Conservation (phyloP, 2,797 vertebrate genomes). For the Falco peregrinus region DNA sequence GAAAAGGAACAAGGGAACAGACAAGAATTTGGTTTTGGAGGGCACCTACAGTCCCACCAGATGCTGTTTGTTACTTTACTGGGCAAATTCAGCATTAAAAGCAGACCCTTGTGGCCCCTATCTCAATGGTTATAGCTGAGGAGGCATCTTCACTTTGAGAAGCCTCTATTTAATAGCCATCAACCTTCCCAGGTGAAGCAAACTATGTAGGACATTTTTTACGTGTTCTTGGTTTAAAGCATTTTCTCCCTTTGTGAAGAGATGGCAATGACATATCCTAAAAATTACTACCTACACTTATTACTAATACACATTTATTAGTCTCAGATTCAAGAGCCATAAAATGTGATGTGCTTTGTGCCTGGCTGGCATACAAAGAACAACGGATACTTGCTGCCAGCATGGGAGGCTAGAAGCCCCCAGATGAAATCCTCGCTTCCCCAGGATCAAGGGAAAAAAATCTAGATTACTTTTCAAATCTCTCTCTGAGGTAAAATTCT, state of each 20-base stretch:
- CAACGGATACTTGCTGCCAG: background rate
- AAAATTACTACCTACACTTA: background rate
- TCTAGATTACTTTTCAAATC: background rate
- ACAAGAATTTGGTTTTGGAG: background rate
- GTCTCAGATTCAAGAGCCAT: background rate
- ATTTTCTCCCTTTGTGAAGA: background rate
- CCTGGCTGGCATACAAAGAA: background rate
- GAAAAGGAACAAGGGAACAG: background rate
- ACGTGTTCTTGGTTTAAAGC: background rate
- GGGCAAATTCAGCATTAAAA: background rate
- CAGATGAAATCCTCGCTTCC: background rate
- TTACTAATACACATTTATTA: background rate
- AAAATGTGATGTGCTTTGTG: background rate
- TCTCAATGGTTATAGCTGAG: background rate
- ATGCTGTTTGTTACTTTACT: background rate
- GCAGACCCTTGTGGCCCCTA: background rate
- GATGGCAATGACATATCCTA: background rate
- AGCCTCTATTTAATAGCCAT: background rate
- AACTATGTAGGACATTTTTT: background rate
- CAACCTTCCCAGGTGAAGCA: background rate
- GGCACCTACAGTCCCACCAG: background rate
- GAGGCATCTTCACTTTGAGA: background rate
- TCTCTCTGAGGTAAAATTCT: background rate
- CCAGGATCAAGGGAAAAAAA: background rate
- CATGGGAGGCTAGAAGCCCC: background rate